These are phyloP conservation scores for Uria lomvia DNA, from an alignment of 2,113 vertebrate species.

Conservation along the genomic window DNA sequence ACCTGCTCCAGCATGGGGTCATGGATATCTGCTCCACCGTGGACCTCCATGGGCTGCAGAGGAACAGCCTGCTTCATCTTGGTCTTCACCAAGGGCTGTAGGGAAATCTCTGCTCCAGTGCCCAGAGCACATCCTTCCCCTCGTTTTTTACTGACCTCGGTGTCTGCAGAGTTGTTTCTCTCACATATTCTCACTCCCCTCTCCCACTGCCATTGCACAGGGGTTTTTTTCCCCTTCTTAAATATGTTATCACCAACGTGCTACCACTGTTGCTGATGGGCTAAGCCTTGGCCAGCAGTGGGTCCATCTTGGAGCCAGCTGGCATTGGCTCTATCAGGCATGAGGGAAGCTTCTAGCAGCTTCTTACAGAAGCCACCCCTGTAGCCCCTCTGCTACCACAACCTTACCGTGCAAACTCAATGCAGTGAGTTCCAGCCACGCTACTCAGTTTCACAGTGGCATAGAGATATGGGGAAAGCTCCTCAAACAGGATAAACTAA, in stretches of 20 bases:
- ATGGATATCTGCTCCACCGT: too few species aligned
- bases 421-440: not conserved
- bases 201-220: not conserved
- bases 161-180: not conserved
- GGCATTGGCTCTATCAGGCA: not conserved
- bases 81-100: not conserved
- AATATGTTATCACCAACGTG: not conserved
- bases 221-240: not conserved
- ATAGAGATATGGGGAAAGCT: not conserved
- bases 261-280: fast-evolving
- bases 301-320: fast-evolving
- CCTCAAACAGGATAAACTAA: not conserved
- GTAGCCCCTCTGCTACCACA: not conserved
- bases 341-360: not conserved
- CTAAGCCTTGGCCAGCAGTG: fast-evolving
- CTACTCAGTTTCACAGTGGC: not conserved
- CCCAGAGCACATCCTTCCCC: not conserved
- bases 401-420: not conserved
- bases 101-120: not conserved
- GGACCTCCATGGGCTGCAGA: not conserved
- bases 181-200: not conserved
- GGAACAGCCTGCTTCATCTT: not conserved
- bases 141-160: not conserved
- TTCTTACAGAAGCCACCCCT: not conserved
- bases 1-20: not conserved